Evolutionary conservation across 2,113 vertebrate species (phyloP).

Genomic region (Hystrix cristata): DNA sequence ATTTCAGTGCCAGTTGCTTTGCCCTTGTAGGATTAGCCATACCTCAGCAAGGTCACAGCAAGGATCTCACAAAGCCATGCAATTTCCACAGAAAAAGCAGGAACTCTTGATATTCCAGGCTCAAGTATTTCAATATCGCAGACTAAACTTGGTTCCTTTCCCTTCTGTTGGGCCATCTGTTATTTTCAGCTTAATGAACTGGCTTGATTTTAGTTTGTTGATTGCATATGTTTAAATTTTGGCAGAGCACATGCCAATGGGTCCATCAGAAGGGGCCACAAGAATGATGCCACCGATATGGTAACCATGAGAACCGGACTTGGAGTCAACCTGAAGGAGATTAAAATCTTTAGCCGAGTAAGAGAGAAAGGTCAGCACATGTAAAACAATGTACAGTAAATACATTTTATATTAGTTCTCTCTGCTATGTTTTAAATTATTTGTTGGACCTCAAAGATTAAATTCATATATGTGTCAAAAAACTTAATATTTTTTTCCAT

Average conservation of each 20-base stretch:
- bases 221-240: constrained; percentile 86
- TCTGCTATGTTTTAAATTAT: background rate
- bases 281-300: constrained; percentile 94
- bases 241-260: constrained; percentile 98
- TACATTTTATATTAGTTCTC: background rate
- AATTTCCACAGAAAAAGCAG: constrained; percentile 80
- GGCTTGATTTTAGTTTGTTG: constrained; percentile 86
- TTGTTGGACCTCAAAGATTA: background rate
- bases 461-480: background rate
- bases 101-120: constrained; percentile 83
- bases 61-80: constrained; percentile 80
- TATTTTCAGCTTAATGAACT: constrained; percentile 84
- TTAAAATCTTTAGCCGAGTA: constrained; percentile 97
- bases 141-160: constrained; percentile 77
- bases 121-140: constrained; percentile 77
- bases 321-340: constrained; percentile 98
- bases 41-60: constrained; percentile 87
- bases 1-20: constrained; percentile 88
- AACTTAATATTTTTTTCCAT: background rate
- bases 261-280: constrained; percentile 96
- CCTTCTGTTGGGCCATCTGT: constrained; percentile 77
- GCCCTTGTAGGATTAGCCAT: constrained; percentile 90
- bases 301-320: constrained; percentile 97
- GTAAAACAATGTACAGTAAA: background rate
- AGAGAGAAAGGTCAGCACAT: constrained; percentile 96